A percentile compares a stretch with the other conserved stretches of the same genome.
These are phyloP conservation scores for Hypotaenidia okinawae DNA, from an alignment of 2,797 vertebrate species.

Conservation along the genomic window DNA sequence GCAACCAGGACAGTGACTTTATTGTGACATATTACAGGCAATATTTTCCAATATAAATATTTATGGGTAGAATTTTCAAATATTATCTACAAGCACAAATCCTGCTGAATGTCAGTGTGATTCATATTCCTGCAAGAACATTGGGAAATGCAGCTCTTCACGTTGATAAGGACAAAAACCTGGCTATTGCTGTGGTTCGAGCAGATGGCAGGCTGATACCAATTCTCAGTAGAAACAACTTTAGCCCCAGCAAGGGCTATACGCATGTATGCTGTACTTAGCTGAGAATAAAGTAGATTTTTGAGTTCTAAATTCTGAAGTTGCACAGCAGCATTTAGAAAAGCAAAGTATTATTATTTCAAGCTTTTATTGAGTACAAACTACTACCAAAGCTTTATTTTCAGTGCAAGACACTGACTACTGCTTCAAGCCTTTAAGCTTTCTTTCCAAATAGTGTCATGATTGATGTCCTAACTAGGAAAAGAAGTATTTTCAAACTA, in stretches of 20 bases:
- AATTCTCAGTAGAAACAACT: neutral
- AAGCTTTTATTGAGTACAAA: conserved; percentile 24
- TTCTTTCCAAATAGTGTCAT: conserved; percentile 36
- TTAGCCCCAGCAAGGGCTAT: neutral
- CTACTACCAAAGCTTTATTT: neutral
- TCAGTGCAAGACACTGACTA: neutral
- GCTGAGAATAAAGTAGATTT: neutral
- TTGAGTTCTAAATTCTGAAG: conserved; percentile 34
- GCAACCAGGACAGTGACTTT: neutral
- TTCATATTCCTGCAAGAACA: conserved; percentile 28
- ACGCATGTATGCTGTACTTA: neutral
- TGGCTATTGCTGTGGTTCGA: neutral
- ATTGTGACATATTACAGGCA: conserved; percentile 41
- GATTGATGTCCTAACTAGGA: neutral
- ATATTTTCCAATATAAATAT: conserved; percentile 58
- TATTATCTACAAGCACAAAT: conserved; percentile 32
- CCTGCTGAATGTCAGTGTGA: conserved; percentile 32
- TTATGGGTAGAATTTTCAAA: conserved; percentile 43
- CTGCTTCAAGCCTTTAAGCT: conserved; percentile 43
- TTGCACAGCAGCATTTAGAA: conserved; percentile 1
- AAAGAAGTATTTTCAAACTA: neutral
- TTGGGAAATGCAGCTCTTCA: neutral
- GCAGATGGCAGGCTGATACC: neutral
- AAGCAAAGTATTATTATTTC: neutral
- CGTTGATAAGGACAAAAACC: neutral